Percentiles rank a stretch among this genome's conserved stretches.
These are phyloP conservation scores for Malacoctenus gilli DNA, from an alignment of 2,797 vertebrate species.

Conservation along the genomic window DNA sequence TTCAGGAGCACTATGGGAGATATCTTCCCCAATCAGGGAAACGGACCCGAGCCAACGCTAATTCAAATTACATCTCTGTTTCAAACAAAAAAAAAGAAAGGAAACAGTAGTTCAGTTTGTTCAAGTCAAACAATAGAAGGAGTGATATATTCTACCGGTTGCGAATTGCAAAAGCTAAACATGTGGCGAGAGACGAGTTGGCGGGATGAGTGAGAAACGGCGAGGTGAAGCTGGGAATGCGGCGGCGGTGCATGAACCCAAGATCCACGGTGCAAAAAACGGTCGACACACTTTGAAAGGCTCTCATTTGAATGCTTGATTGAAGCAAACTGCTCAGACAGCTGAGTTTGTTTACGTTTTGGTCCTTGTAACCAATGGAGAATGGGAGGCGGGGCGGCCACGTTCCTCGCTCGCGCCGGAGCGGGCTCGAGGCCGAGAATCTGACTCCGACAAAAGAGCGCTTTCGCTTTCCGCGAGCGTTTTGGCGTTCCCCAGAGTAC, in stretches of 20 bases:
- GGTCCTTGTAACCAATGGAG: slow-evolving; percentile 82
- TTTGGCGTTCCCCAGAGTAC: slow-evolving; percentile 74
- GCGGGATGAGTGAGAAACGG: slow-evolving; percentile 56
- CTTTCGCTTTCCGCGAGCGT: slow-evolving; percentile 61
- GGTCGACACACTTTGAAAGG: slow-evolving; percentile 69
- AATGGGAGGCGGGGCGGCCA: slow-evolving; percentile 71
- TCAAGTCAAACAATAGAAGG: slow-evolving; percentile 66
- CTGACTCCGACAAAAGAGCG: slow-evolving; percentile 59
- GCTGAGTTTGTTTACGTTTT: slow-evolving; percentile 78
- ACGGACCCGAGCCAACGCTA: slow-evolving; percentile 79
- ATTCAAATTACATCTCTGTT: slow-evolving; percentile 84
- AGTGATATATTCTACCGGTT: no score
- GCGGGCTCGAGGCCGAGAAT: slow-evolving; percentile 76
- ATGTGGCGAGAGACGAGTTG: slow-evolving; percentile 59
- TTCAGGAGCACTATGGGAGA: slow-evolving; percentile 85
- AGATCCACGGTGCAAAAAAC: slow-evolving; percentile 52
- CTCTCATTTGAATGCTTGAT: slow-evolving; percentile 76
- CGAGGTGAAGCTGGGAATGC: slow-evolving; percentile 77
- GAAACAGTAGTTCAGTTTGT: slow-evolving; percentile 70
- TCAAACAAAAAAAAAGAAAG: slow-evolving; percentile 65
- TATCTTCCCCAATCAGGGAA: slow-evolving; percentile 77
- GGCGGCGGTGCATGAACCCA: slow-evolving; percentile 56
- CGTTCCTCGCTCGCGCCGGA: slow-evolving; percentile 69
- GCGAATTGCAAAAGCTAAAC: slow-evolving; percentile 60
- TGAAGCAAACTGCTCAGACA: slow-evolving; percentile 73